phyloP scores from a whole-genome alignment of 2,113 vertebrate species.

The Boleophthalmus pectinirostris region DNA sequence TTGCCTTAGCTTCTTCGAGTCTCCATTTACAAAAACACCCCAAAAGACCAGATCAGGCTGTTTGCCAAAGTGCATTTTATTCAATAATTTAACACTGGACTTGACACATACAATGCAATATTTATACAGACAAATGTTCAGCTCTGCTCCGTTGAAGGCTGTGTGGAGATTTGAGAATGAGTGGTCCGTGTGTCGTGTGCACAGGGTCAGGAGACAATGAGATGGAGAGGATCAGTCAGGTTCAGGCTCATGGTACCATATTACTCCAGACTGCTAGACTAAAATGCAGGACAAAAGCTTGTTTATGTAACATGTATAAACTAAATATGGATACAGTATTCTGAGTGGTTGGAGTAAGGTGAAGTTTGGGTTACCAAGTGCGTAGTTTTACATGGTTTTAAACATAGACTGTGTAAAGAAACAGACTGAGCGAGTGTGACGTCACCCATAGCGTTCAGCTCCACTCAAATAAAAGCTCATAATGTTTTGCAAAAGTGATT shows the following conservation, averaged over 20 bases:
- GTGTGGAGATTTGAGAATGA: constrained; percentile 34
- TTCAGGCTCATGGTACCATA: too few relatives aligned
- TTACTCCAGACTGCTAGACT: too few relatives aligned
- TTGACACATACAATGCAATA: constrained; percentile 63
- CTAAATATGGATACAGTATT: background rate
- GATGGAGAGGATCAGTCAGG: constrained; percentile 28
- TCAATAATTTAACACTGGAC: constrained; percentile 72
- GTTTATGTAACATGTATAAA: background rate
- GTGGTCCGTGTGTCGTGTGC: constrained; percentile 21
- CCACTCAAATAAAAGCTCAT: too few relatives aligned
- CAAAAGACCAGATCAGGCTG: constrained; percentile 37
- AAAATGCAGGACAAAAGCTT: background rate
- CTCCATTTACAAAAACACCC: constrained; percentile 9
- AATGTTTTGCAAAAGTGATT: too few relatives aligned
- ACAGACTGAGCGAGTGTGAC: too few relatives aligned
- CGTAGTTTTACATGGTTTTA: too few relatives aligned
- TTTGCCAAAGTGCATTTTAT: constrained; percentile 68
- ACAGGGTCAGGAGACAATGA: constrained; percentile 2
- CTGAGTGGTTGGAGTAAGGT: background rate
- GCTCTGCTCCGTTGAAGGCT: constrained; percentile 44
- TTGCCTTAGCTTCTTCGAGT: background rate
- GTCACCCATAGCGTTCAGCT: too few relatives aligned
- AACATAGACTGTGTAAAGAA: too few relatives aligned
- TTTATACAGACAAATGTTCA: constrained; percentile 73
- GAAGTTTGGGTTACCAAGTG: too few relatives aligned